These are phyloP conservation scores for Malurus cyaneus DNA, from an alignment of 2,113 vertebrate genomes.

Conservation along the genomic window DNA sequence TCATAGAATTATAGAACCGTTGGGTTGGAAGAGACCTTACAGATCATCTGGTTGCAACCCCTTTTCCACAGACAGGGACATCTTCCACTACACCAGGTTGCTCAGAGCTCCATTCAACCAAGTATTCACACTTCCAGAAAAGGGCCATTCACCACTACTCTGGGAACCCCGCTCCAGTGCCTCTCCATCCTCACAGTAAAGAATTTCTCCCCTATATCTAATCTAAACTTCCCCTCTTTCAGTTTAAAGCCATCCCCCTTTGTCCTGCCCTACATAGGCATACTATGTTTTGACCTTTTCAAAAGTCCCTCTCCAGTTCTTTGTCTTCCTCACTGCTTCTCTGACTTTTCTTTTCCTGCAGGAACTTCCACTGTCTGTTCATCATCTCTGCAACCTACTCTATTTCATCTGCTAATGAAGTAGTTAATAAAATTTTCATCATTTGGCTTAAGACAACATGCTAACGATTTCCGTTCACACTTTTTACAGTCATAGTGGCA, in stretches of 20 bases:
- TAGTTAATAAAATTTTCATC: conserved; percentile 46
- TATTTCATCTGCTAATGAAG: conserved; percentile 30
- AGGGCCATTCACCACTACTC: neutral
- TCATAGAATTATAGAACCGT: neutral
- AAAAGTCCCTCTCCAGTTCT: neutral
- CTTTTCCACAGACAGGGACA: neutral
- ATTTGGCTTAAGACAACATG: conserved; percentile 43
- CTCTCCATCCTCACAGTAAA: neutral
- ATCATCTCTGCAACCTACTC: neutral
- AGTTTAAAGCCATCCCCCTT: neutral
- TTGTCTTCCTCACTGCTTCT: neutral
- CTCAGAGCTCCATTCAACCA: neutral
- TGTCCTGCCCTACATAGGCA: no score
- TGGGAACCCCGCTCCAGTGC: neutral
- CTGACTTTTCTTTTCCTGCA: neutral
- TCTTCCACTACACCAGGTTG: neutral
- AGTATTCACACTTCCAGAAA: neutral
- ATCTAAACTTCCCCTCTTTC: neutral
- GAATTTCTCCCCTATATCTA: neutral
- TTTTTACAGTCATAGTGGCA: conserved; percentile 35
- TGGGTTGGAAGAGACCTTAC: neutral
- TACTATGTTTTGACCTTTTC: neutral
- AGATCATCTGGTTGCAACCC: neutral
- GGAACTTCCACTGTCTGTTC: neutral
- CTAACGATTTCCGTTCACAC: conserved; percentile 27